phyloP scores from a whole-genome alignment of 2,113 vertebrate genomes.

The Sinocyclocheilus grahami region DNA sequence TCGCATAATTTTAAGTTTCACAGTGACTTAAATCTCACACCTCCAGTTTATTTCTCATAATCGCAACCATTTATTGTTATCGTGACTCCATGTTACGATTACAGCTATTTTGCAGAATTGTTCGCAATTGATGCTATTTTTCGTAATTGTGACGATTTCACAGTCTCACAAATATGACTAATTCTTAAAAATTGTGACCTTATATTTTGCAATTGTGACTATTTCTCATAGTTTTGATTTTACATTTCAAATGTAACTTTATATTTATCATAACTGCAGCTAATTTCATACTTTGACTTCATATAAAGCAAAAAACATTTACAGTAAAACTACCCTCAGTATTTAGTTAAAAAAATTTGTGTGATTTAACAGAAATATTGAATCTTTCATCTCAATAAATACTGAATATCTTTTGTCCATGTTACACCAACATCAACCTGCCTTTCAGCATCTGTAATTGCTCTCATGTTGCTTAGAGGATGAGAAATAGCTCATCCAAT shows the following conservation, averaged over 20 bases:
- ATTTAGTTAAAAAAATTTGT: neutral
- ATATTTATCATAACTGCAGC: too few relatives aligned
- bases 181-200: neutral
- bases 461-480: neutral
- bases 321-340: neutral
- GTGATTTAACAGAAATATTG: neutral
- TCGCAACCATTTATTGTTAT: neutral
- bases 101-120: neutral
- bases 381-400: neutral
- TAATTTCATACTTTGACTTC: neutral
- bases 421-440: neutral
- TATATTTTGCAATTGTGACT: neutral
- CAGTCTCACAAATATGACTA: too few relatives aligned
- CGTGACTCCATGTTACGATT: neutral
- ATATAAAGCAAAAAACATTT: neutral
- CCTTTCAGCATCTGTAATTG: constrained; percentile 14
- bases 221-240: too few relatives aligned
- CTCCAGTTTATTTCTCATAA: neutral
- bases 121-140: neutral
- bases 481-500: constrained; percentile 17
- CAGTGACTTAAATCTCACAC: neutral
- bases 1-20: too few relatives aligned
- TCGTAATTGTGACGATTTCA: neutral
- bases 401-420: neutral
- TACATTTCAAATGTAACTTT: too few relatives aligned